Base-by-base conservation (phyloP, 2,888 invertebrate genomes). In the Cryptus armator region DNA sequence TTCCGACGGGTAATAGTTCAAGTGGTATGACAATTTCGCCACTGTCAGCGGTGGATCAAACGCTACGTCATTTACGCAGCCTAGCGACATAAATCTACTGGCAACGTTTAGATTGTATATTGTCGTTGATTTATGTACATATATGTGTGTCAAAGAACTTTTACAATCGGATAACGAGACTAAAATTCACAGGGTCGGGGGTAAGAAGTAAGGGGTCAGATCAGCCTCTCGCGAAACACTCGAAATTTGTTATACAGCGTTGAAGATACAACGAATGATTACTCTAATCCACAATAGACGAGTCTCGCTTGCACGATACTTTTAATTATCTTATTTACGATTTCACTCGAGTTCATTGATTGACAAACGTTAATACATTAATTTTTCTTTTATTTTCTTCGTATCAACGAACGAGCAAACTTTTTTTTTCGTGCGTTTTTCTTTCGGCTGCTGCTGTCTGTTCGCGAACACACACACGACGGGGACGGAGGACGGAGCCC, bases 211-310 rank as follows among this genome's bases (percentile, higher is more conserved):
- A 29, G 59, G 16, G 72, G 24, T 74, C 59, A 24, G 72, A 59
- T 62, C 62, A 24, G 62, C 19, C 46, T 62, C 59, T 62, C 62
- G 74, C 29, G 44, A 62, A 44, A 46, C 46, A 16, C 59, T 29
- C 72, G 72, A 72, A 72, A 72, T 72, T 72, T 72, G 59, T 71
- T 32, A 29, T 32, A 51, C 51, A 29, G 14, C 32, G 48, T 29
- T 16, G 70, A n/a, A 32, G n/a, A 43, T n/a, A 67, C 46, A 59
- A 16, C 32, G 72, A 59, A 59, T 44, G 44, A 59, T 72, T 29
- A 37, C n/a, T n/a, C 59, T 24, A 59, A 59, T 29, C 29, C 3
- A 4, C 12, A 24, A 24, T 24, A 59, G 14, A 29, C 59, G 19
- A 12, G 3, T 29, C 29, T 12, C 59, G 59, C 12, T 59, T 14